phyloP scores from a whole-genome alignment of 2,797 vertebrate genomes.

The Rhabdomys pumilio region DNA sequence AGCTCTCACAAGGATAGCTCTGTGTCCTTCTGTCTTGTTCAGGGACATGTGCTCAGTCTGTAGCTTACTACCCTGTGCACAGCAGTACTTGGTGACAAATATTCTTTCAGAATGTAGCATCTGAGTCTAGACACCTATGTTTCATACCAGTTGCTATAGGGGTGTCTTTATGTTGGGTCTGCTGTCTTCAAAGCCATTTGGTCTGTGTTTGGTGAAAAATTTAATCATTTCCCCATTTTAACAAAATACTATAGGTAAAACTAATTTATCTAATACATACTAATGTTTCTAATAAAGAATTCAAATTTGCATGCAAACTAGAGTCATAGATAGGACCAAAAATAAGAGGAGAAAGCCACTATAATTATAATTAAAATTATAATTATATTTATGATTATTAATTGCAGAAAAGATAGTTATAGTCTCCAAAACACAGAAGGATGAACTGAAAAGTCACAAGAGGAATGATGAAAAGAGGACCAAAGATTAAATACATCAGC shows the following conservation, averaged over 20 bases:
- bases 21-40: background rate
- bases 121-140: background rate
- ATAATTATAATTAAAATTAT: background rate
- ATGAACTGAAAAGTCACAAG: constrained; percentile 5
- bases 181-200: background rate
- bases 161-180: background rate
- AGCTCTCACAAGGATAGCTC: background rate
- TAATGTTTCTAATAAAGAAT: background rate
- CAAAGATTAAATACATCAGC: background rate
- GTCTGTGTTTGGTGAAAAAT: background rate
- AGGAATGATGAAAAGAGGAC: background rate
- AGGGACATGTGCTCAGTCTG: background rate
- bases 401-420: background rate
- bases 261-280: background rate
- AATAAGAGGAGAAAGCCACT: background rate
- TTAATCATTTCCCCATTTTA: background rate
- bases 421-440: constrained; percentile 45
- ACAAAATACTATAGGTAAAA: constrained; percentile 35
- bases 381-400: background rate
- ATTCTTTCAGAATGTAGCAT: background rate
- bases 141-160: background rate
- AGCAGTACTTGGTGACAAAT: background rate
- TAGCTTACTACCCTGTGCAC: too few relatives aligned
- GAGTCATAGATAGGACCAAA: background rate
- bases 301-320: background rate